Conservation (phyloP, 2,888 invertebrate species). For the Microchrysa polita region DNA sequence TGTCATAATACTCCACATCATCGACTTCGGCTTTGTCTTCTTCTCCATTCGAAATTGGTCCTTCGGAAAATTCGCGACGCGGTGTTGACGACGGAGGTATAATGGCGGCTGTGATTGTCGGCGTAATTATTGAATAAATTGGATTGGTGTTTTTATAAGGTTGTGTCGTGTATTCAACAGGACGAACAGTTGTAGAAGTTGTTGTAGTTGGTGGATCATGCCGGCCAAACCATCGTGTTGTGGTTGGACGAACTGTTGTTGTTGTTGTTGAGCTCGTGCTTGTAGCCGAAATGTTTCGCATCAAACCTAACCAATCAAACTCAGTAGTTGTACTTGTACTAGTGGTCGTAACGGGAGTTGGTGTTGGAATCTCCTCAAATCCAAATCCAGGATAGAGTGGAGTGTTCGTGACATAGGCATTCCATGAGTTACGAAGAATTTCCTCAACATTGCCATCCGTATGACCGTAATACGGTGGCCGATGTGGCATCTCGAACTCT, state of each 20-base stretch:
- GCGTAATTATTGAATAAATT: not conserved
- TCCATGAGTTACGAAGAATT: slow-evolving; percentile 16
- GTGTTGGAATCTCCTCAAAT: not conserved
- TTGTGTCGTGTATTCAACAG: slow-evolving; percentile 12
- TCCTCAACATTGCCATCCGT: slow-evolving; percentile 35
- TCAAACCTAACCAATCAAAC: no score
- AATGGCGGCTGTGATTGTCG: slow-evolving; percentile 9
- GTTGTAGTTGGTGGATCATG: not conserved
- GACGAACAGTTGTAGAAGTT: not conserved
- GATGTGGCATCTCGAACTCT: slow-evolving; percentile 42
- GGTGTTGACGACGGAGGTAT: slow-evolving; percentile 13
- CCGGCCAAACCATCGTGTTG: not conserved
- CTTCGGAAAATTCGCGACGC: not conserved
- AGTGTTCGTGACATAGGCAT: not conserved
- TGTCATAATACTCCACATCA: slow-evolving; percentile 17
- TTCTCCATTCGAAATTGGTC: not conserved
- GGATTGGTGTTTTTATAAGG: slow-evolving; percentile 11
- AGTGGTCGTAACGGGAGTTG: not conserved
- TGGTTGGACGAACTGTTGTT: not conserved
- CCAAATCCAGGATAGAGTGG: no score
- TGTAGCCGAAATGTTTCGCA: not conserved
- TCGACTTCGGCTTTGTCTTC: not conserved
- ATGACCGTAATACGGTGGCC: slow-evolving; percentile 40
- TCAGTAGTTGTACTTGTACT: no score
- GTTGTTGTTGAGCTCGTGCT: not conserved